Percentiles rank a stretch among this genome's conserved stretches.
Conservation (phyloP, 2,888 invertebrate genomes). For the Anorthoa munda region DNA sequence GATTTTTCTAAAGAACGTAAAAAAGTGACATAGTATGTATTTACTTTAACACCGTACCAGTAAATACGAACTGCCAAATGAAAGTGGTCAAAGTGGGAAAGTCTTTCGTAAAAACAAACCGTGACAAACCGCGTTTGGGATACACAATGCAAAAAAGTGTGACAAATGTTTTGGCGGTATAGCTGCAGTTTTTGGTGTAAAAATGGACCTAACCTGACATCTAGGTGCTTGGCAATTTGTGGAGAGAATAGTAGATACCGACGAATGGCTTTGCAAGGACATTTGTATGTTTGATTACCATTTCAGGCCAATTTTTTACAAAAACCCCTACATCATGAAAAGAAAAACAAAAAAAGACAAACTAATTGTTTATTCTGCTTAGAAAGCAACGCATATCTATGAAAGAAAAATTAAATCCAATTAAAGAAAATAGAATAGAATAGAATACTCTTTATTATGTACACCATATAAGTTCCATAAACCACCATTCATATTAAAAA, state of each 20-base stretch:
- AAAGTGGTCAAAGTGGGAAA: constrained; percentile 37
- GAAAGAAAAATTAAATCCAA: too few relatives aligned
- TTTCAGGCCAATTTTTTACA: neutral
- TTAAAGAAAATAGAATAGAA: too few relatives aligned
- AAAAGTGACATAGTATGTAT: constrained; percentile 3
- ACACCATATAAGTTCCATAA: too few relatives aligned
- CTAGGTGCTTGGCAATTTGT: neutral
- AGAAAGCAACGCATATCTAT: too few relatives aligned
- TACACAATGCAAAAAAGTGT: neutral
- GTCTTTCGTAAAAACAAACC: constrained; percentile 16
- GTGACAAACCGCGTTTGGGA: neutral
- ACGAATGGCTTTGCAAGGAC: neutral
- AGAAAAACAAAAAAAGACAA: too few relatives aligned
- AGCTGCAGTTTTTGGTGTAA: neutral
- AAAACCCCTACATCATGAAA: neutral
- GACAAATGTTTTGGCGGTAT: constrained; percentile 8
- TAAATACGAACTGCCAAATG: constrained; percentile 18
- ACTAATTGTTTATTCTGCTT: too few relatives aligned
- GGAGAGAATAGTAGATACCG: neutral
- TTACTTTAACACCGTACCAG: neutral
- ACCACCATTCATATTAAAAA: too few relatives aligned
- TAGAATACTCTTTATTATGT: too few relatives aligned
- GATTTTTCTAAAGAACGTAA: neutral
- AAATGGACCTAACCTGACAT: neutral
- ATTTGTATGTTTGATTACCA: neutral